Base-by-base conservation (phyloP, 2,113 vertebrate species). In the Gymnocephalus cernua region DNA sequence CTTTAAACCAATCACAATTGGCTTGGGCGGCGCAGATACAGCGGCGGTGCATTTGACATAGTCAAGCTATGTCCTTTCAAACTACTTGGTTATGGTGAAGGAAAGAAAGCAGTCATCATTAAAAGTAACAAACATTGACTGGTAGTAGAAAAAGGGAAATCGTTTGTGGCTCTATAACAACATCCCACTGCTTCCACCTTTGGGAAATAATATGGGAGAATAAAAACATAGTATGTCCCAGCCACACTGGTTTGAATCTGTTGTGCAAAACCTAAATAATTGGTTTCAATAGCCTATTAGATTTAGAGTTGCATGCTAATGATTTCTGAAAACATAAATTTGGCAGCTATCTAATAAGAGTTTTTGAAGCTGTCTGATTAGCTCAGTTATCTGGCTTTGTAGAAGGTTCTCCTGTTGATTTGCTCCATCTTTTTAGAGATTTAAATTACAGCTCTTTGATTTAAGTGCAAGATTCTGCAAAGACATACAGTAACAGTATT, bases 301-400 rank as follows among this genome's bases (percentile, higher is more conserved):
- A 29, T 57, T 51, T 13, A 13, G 4, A 66, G 53, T 29, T 70
- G 47, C 65, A 62, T 45, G 35, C 25, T 29, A 78, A 66, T 48
- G 16, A 74, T 75, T 62, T 18, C 32, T 62, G 23, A 53, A 76
- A 82, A 79, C 13, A 66, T 41, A 47, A 61, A 79, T 78, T 74
- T 4, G 51, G 32, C 53, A 51, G 35, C 27, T 67, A 56, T 57
- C 25, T 62, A 58, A 65, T 77, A 32, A 32, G 32, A 38, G n/a
- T 74, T 70, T 80, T 29, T 32, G 23, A 50, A 51, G 62, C 6
- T 0, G 32, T 64, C 18, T 61, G 15, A 72, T 16, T 44, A 27
- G 69, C 59, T 72, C 57, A 32, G 29, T 83, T 58, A 69, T 80
- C 29, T 70, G 8, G 12, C 16, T 58, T 54, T 72, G 38, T 80